A percentile compares a stretch with the other conserved stretches of the same genome.
Conservation (phyloP, 1,140 invertebrate genomes). For the Bradysia coprophila region DNA sequence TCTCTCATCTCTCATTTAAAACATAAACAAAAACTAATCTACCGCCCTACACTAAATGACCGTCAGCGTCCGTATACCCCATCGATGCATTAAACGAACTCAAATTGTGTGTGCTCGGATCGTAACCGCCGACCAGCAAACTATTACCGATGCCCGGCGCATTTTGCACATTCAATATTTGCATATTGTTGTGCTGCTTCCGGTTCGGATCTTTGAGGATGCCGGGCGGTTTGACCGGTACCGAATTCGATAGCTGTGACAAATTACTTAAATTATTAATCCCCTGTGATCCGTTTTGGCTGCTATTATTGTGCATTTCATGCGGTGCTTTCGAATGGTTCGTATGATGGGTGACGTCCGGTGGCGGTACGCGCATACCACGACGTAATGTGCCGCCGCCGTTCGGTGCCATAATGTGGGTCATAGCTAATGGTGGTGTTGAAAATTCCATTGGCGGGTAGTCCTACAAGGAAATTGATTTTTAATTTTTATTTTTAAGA, state of each 20-base stretch:
- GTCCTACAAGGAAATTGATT: conserved; percentile 19
- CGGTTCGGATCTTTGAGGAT: conserved; percentile 37
- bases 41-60: conserved; percentile 22
- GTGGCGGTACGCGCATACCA: conserved; percentile 18
- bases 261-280: conserved; percentile 20
- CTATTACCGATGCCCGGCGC: conserved; percentile 16
- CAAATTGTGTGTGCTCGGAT: conserved; percentile 14
- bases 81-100: conserved; percentile 16
- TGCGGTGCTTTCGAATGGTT: conserved; percentile 7
- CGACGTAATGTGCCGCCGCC: conserved; percentile 18
- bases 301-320: conserved; percentile 17
- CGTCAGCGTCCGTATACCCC: conserved; percentile 21
- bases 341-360: conserved; percentile 20
- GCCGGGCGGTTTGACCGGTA: conserved; percentile 32
- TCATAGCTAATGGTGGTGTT: conserved; percentile 15
- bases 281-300: conserved; percentile 13
- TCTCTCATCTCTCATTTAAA: not conserved
- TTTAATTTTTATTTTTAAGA: not conserved
- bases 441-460: conserved; percentile 19
- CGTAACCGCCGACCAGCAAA: conserved; percentile 16
- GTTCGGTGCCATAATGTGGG: conserved; percentile 14
- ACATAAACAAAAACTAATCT: too few species aligned
- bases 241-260: conserved; percentile 11
- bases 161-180: conserved; percentile 19
- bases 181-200: conserved; percentile 22